Evolutionary conservation across 2,888 invertebrate genomes (phyloP).

Genomic region (Sericinus montela): DNA sequence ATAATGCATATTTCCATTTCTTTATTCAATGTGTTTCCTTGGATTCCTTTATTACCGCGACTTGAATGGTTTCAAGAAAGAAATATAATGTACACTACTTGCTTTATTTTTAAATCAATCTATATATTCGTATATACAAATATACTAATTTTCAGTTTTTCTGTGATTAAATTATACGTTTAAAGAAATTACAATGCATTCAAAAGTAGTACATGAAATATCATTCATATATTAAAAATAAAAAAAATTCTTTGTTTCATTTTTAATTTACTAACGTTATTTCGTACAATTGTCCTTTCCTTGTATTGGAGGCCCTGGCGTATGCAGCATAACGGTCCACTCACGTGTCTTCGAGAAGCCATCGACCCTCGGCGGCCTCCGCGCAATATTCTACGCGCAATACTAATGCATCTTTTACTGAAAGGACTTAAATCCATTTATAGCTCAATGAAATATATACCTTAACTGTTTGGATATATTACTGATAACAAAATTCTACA

Average conservation of each 20-base stretch:
- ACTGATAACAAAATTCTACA: not conserved
- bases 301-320: constrained; percentile 57
- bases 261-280: constrained; percentile 44
- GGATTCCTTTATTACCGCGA: too few relatives aligned
- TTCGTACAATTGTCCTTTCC: constrained; percentile 63
- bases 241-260: not conserved
- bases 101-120: too few relatives aligned
- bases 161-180: too few relatives aligned
- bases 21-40: too few relatives aligned
- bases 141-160: too few relatives aligned
- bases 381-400: constrained; percentile 73
- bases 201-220: too few relatives aligned
- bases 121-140: too few relatives aligned
- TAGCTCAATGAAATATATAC: constrained; percentile 21
- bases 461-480: constrained; percentile 8
- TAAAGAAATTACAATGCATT: too few relatives aligned
- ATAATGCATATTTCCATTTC: too few relatives aligned
- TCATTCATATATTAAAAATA: not conserved
- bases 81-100: too few relatives aligned
- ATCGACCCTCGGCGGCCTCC: constrained; percentile 76
- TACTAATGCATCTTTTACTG: constrained; percentile 31
- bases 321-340: constrained; percentile 69
- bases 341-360: constrained; percentile 74
- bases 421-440: constrained; percentile 29
- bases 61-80: too few relatives aligned